Evolutionary conservation across 2,888 invertebrate species (phyloP), one percentile per base, ranked within the genome.

Genomic region (Microctonus hyperodae): DNA sequence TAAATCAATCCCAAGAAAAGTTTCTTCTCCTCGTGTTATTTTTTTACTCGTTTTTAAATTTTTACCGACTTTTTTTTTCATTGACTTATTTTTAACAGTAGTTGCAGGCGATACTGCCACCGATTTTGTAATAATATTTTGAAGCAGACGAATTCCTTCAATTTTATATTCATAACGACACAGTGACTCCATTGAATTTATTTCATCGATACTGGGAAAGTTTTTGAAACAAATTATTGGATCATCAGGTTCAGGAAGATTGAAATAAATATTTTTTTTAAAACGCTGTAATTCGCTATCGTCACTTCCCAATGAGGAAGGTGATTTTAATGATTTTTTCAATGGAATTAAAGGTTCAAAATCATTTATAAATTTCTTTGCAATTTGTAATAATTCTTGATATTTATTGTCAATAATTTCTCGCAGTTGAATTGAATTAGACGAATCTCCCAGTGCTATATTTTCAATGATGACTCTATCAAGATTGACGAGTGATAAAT

Each of bases 81-180:
- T 16, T 13, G 44, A 44, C 16, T 44, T 44, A 5, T 16, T 44
- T 3, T 6, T 16, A 16, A 16, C 16, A 16, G 44, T 16, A 7
- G 4, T 20, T 16, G 16, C 6, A 6, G 16, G 16, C 5, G 16
- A 7, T 3, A n/a, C n/a, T 7, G 22, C 20, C 13, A 6, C 22
- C 1, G 55, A 25, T 10, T 1, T 40, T 10, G 57, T 60, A 9
- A 73, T 22, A 11, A 73, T 69, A 28, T 51, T 69, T 40, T 73
- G 66, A 55, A 77, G 9, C 22, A 69, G 25, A 13, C 55, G 28
- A 56, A 78, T 70, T 3, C 69, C 61, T 25, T 77, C 70, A n/a
- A 81, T 69, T 65, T 76, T 80, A 59, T 71, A 72, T 44, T 81
- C 79, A 61, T 78, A 81, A 53, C 65, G 69, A 58, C 71, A 73